A percentile compares a stretch with the other conserved stretches of the same genome.
phyloP scores from a whole-genome alignment of 2,113 vertebrate species.

The Promerops cafer region DNA sequence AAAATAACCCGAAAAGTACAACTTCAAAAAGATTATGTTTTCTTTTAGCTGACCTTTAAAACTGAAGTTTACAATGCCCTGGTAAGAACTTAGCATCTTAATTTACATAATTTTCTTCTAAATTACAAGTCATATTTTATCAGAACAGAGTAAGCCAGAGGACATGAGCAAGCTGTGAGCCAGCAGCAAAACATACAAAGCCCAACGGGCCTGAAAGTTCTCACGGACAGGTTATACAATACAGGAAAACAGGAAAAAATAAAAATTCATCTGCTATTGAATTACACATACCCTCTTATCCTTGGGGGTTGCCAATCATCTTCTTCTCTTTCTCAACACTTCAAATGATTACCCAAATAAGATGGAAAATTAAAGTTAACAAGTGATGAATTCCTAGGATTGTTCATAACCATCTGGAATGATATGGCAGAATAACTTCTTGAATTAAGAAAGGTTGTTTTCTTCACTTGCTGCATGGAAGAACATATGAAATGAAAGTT shows the following conservation, averaged over 20 bases:
- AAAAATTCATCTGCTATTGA: background rate
- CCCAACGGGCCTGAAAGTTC: background rate
- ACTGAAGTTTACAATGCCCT: constrained; percentile 28
- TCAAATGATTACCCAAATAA: background rate
- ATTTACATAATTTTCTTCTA: constrained; percentile 48
- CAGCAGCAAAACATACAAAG: constrained; percentile 22
- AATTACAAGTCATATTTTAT: constrained; percentile 43
- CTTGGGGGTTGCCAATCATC: background rate
- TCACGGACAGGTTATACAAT: background rate
- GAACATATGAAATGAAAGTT: background rate
- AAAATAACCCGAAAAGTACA: constrained; percentile 14
- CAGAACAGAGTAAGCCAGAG: constrained; percentile 8
- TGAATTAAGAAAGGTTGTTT: background rate
- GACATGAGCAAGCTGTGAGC: constrained; percentile 4
- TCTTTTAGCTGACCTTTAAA: constrained; percentile 48
- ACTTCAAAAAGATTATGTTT: constrained; percentile 16
- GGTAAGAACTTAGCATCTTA: constrained; percentile 26
- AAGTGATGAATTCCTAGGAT: background rate
- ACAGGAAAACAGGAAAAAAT: background rate
- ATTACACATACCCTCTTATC: background rate
- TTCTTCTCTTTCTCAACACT: background rate
- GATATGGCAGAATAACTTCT: background rate
- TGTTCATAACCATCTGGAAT: background rate
- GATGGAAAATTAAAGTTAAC: background rate
- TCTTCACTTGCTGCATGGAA: background rate